Evolutionary conservation across 2,888 invertebrate genomes (phyloP), one percentile per base, ranked within the genome.

Genomic region (Micoletzkya japonica): DNA sequence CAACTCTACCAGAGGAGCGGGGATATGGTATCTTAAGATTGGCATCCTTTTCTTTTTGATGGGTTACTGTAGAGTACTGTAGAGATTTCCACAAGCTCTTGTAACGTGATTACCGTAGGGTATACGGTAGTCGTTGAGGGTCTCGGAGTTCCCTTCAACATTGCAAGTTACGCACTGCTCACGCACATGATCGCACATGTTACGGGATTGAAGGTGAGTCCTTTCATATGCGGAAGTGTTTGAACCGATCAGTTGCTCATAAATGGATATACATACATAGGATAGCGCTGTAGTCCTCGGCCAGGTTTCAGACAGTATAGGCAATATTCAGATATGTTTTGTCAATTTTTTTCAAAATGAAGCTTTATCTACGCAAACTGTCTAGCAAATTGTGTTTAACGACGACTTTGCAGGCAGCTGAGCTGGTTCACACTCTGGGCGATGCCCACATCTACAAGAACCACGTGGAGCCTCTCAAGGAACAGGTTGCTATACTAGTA

Each of bases 111-210:
- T n/a, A 10, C 54, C 24, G 26, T 54, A 24, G 26, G 54, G 7
- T 10, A 54, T 54, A 34, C 14, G 60, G 26, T 28, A 17, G 28
- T 17, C 24, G 70, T 78, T 36, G 63, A 88, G 88, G 89, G 89
- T 59, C 89, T 97, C 1, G 97, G 97, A n/a, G 95, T 96, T 0
- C 96, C 96, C 17, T 97, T 97, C 87, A 97, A 97, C 87, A 94
- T 98, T 80, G 96, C 97, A 61, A 95, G 95, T 81, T 98, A 97
- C 87, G 90, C 96, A 1, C 86, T 97, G 36, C 89, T 97, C 2
- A 95, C 95, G 2, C 92, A 91, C 82, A 95, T 98, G 94, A 91
- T 97, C 77, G 96, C 97, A 32, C 93, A 95, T 85, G 90, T 97
- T 28, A 94, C 94, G n/a, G 91, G 90, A 58, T 88, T 95, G 57